These are phyloP conservation scores for Ictalurus furcatus DNA, from an alignment of 2,113 vertebrate species.

Conservation along the genomic window DNA sequence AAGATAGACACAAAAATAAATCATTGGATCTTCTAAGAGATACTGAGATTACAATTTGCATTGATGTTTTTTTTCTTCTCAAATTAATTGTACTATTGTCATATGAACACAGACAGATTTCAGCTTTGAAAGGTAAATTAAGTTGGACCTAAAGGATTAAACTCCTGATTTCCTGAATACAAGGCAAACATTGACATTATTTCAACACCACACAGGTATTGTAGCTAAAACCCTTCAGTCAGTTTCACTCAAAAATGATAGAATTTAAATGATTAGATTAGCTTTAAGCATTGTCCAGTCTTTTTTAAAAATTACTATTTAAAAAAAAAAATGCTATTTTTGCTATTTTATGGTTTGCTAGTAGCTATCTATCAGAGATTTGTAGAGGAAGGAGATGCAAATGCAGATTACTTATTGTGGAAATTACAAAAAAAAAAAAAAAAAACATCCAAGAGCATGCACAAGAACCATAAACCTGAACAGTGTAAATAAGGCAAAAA, in stretches of 20 bases:
- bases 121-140: neutral
- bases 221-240: neutral
- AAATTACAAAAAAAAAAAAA: no score
- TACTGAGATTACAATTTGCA: neutral
- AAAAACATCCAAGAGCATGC: no score
- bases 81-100: neutral
- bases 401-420: no score
- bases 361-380: neutral
- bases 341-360: no score
- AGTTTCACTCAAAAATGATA: neutral
- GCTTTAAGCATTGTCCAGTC: neutral
- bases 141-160: neutral
- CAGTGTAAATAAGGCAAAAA: no score
- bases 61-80: neutral
- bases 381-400: no score
- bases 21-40: neutral
- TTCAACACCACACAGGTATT: neutral
- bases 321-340: no score
- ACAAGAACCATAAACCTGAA: no score
- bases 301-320: neutral
- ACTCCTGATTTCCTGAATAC: neutral
- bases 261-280: neutral
- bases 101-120: neutral
- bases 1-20: neutral
- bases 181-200: neutral